phyloP scores from a whole-genome alignment of 2,888 invertebrate genomes.

The Lithophane socia region DNA sequence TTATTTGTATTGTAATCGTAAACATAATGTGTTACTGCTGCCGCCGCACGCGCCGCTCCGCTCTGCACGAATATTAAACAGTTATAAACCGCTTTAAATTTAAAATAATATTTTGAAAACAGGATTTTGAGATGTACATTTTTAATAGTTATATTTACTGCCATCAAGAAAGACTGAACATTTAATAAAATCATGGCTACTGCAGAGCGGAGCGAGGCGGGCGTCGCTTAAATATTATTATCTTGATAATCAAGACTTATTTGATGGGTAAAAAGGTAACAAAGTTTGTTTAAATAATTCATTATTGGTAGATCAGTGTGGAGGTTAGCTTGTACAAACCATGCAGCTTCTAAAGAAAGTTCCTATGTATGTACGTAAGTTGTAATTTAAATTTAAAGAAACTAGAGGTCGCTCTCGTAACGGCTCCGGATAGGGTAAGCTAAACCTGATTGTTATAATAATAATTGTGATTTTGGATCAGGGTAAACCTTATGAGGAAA shows the following conservation, averaged over 20 bases:
- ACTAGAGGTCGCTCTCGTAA: constrained; percentile 83
- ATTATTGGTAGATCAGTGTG: constrained; percentile 90
- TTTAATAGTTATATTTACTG: constrained; percentile 65
- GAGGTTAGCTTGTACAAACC: constrained; percentile 90
- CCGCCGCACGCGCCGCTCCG: constrained; percentile 70
- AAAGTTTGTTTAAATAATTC: constrained; percentile 85
- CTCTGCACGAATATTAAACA: constrained; percentile 67
- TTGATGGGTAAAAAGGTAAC: constrained; percentile 81
- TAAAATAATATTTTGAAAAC: constrained; percentile 57
- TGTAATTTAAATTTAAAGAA: constrained; percentile 87
- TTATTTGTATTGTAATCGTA: constrained; percentile 86
- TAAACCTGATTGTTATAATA: constrained; percentile 76
- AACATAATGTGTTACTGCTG: constrained; percentile 84
- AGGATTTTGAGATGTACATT: constrained; percentile 63
- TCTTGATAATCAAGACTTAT: constrained; percentile 84
- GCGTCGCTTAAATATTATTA: constrained; percentile 75
- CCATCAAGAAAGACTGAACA: constrained; percentile 65
- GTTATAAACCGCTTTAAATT: constrained; percentile 59
- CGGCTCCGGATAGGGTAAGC: constrained; percentile 77
- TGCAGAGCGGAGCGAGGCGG: constrained; percentile 70
- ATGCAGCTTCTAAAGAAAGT: constrained; percentile 91
- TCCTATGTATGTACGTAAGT: constrained; percentile 91
- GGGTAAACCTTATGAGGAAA: constrained; percentile 81
- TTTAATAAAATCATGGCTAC: constrained; percentile 50
- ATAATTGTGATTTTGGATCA: constrained; percentile 84